Percentiles rank a stretch among this genome's conserved stretches.
These are phyloP conservation scores for Tortrix viridana DNA, from an alignment of 2,888 invertebrate species.

Conservation along the genomic window DNA sequence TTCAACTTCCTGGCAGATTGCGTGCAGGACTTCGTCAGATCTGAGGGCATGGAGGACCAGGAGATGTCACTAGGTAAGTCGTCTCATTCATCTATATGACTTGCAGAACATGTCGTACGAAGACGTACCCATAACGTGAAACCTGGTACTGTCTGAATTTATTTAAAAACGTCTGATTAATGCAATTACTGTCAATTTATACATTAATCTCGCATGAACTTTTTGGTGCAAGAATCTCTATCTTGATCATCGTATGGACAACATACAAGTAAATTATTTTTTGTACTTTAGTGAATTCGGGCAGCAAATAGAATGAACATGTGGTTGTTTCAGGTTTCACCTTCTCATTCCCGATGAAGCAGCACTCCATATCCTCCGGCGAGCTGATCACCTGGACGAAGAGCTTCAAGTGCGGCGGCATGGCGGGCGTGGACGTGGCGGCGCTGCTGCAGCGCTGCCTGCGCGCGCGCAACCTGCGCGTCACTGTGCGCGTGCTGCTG, in stretches of 20 bases:
- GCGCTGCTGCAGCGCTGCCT: conserved; percentile 87
- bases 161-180: no score
- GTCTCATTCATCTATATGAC: neutral
- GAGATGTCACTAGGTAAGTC: conserved; percentile 87
- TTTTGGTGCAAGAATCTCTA: no score
- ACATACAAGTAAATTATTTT: no score
- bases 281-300: no score
- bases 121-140: no score
- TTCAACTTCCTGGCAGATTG: conserved; percentile 91
- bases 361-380: conserved; percentile 89
- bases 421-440: conserved; percentile 88
- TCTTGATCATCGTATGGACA: no score
- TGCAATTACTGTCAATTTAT: no score
- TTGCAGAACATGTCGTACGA: no score
- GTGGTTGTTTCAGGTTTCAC: conserved; percentile 87
- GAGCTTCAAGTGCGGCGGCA: conserved; percentile 90
- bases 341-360: conserved; percentile 93
- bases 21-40: conserved; percentile 87
- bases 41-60: conserved; percentile 83
- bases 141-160: no score
- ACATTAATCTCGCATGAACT: no score
- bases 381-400: conserved; percentile 93
- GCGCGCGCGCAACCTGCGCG: conserved; percentile 78
- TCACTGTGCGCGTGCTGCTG: conserved; percentile 89
- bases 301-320: no score